Conservation (phyloP, 2,113 vertebrate genomes). For the Ariopsis seemanni region DNA sequence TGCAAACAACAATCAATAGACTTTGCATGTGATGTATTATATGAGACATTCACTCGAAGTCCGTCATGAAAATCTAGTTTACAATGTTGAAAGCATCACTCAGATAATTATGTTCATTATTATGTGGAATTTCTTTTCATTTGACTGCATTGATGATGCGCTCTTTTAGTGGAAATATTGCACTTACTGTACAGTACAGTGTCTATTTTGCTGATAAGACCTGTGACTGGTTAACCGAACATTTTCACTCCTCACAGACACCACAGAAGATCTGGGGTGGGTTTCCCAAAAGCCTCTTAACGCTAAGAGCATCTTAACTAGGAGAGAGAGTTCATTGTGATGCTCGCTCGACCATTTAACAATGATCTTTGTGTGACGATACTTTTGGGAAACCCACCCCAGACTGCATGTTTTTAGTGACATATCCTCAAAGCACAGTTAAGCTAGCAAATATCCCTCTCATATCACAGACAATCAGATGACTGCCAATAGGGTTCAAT, state of each 20-base stretch:
- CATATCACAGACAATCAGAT: background rate
- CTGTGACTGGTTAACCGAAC: background rate
- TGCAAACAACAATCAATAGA: background rate
- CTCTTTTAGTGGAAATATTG: background rate
- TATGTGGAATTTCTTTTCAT: background rate
- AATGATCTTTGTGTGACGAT: no score
- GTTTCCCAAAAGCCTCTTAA: no score
- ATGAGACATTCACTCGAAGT: background rate
- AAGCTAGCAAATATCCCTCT: background rate
- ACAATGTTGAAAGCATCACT: background rate
- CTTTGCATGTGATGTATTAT: background rate
- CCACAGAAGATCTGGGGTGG: background rate
- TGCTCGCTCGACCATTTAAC: no score
- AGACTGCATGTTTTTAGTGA: background rate
- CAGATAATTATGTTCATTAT: background rate
- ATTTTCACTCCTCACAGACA: background rate
- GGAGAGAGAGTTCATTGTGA: no score
- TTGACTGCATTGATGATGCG: background rate
- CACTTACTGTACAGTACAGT: background rate
- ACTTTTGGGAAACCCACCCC: no score
- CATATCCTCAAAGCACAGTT: background rate
- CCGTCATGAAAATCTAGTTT: background rate
- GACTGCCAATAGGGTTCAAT: background rate
- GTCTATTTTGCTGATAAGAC: background rate
- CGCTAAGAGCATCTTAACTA: no score